Conservation (phyloP, 2,888 invertebrate species). For the Tetheella fluctuosa region DNA sequence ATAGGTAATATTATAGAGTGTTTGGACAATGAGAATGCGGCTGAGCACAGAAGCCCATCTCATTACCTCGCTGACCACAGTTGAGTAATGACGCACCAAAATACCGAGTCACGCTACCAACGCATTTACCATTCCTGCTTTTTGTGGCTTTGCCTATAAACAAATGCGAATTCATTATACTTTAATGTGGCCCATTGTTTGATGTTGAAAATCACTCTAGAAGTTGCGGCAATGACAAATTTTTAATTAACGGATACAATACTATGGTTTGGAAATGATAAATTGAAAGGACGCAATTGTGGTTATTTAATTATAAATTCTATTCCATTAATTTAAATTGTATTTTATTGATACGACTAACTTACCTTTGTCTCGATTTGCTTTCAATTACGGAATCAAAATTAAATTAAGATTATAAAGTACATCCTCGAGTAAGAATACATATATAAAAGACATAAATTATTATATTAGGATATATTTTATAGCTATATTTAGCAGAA, state of each 20-base stretch:
- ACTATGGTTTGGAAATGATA: constrained; percentile 10
- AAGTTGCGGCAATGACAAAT: constrained; percentile 8
- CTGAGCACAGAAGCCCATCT: constrained; percentile 60
- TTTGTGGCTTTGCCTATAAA: constrained; percentile 54
- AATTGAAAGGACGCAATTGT: not conserved
- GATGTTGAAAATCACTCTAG: constrained; percentile 11
- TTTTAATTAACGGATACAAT: constrained; percentile 11
- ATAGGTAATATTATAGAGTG: constrained; percentile 9
- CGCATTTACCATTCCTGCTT: constrained; percentile 42
- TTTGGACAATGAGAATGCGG: constrained; percentile 30
- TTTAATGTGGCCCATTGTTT: constrained; percentile 13
- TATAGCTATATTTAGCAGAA: too few relatives aligned
- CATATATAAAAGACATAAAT: too few relatives aligned
- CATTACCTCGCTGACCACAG: constrained; percentile 71
- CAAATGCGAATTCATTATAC: constrained; percentile 44
- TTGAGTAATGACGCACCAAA: constrained; percentile 63
- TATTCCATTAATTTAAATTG: not conserved
- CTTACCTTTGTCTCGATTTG: constrained; percentile 1
- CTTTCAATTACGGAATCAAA: not conserved
- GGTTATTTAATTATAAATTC: constrained; percentile 9
- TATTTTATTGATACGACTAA: constrained; percentile 6
- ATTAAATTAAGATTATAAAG: not conserved
- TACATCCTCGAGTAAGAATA: not conserved
- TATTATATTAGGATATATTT: too few relatives aligned
- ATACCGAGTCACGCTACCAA: constrained; percentile 55